A percentile compares a stretch with the other conserved stretches of the same genome.
Conservation (phyloP, 2,888 invertebrate species). For the Athalia circularis region DNA sequence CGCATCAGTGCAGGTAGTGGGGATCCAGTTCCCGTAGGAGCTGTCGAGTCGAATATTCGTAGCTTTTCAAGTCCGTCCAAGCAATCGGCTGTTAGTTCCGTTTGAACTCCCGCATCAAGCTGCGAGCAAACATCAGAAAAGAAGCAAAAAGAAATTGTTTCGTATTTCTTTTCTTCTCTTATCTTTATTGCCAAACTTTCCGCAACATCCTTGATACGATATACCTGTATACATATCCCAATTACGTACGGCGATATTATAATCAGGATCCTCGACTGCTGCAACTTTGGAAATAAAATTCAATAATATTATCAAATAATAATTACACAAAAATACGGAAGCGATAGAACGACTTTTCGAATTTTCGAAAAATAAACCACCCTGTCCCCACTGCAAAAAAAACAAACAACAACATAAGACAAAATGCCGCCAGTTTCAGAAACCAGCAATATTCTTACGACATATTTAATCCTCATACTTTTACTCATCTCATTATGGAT, state of each 20-base stretch:
- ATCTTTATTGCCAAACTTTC: no score
- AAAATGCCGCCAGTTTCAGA: conserved; percentile 73
- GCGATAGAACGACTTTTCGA: no score
- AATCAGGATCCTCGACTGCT: no score
- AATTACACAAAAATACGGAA: no score
- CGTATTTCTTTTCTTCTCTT: no score
- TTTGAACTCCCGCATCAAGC: conserved; percentile 28
- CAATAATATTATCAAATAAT: no score
- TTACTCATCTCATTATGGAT: conserved; percentile 82
- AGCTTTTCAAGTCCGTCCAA: conserved; percentile 21
- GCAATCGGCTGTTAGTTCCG: background rate
- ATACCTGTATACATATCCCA: no score
- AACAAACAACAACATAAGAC: background rate
- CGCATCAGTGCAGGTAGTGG: conserved; percentile 25
- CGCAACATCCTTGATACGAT: no score
- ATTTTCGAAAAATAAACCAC: no score
- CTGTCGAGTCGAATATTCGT: background rate
- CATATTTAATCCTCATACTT: conserved; percentile 82
- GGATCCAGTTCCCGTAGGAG: conserved; percentile 35
- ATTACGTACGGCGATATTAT: no score
- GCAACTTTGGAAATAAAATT: no score
- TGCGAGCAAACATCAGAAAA: conserved; percentile 12
- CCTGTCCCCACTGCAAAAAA: conserved; percentile 8
- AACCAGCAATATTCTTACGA: conserved; percentile 82
- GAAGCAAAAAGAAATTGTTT: background rate